Conservation (phyloP, 2,888 invertebrate genomes). For the Aplocera efformata region DNA sequence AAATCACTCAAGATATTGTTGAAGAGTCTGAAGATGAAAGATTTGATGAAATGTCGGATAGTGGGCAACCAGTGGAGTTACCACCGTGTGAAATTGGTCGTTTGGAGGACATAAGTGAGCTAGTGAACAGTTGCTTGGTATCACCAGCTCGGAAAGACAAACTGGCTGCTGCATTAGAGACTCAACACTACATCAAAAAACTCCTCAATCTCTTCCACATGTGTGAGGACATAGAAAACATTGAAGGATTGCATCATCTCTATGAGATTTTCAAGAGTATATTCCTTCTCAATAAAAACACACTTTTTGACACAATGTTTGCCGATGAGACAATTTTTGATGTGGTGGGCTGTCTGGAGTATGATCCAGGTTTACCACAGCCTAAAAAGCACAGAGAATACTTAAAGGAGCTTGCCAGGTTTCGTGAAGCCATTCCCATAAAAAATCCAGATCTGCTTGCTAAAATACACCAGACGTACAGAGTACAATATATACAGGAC, state of each 20-base stretch:
- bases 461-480: conserved; percentile 99
- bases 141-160: conserved; percentile 96
- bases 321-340: conserved; percentile 98
- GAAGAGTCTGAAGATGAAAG: conserved; percentile 98
- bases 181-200: conserved; percentile 97
- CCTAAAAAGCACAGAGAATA: conserved; percentile 98
- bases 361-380: conserved; percentile 93
- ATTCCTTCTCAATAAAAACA: conserved; percentile 98
- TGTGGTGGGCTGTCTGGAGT: conserved; percentile 98
- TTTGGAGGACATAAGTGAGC: conserved; percentile 96
- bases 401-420: conserved; percentile 94
- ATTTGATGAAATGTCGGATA: conserved; percentile 97
- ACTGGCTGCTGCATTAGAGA: conserved; percentile 94
- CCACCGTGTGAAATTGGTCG: conserved; percentile 97
- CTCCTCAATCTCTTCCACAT: conserved; percentile 96
- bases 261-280: conserved; percentile 99
- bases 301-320: conserved; percentile 98
- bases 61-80: conserved; percentile 95
- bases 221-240: conserved; percentile 98
- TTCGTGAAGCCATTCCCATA: conserved; percentile 96
- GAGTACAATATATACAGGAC: conserved; percentile 99
- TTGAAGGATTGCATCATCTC: conserved; percentile 95
- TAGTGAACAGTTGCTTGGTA: conserved; percentile 92
- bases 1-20: conserved; percentile 97
- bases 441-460: conserved; percentile 95